Base-by-base conservation (phyloP, 2,797 vertebrate genomes). In the Halcyon badia region DNA sequence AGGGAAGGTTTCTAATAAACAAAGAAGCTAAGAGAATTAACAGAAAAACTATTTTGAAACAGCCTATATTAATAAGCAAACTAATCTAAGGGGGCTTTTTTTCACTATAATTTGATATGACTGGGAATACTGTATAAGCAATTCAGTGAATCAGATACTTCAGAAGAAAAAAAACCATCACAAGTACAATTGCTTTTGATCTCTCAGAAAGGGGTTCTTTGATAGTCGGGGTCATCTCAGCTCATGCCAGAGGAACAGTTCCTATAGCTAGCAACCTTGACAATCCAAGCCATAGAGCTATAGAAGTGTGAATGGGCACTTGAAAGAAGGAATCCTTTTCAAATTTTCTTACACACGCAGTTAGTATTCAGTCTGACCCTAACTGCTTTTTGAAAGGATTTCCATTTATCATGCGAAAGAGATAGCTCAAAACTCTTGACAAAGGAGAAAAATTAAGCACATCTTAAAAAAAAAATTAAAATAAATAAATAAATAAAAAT, bases 21-120 rank as follows among this genome's bases (percentile, higher is more conserved):
- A 72, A 42, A 70, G 14, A 57, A 54, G 7, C 11, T 42, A 48
- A 68, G 8, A 20, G 39, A 81, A 83, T 16, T 2, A 66, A 10
- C 15, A 77, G 17, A 51, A 85, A 52, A 39, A 15, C 7, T 49
- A 9, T 46, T 87, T 89, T 49, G 46, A 85, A 85, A 17, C 3
- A 46, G 4, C 5, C 4, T 69, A 14, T 48, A 44, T 18, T 48
- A 28, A 28, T 57, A 83, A 66, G 28, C n/a, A 80, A 75, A 66
- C 1, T 56, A 77, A 54, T 35, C 6, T 56, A n/a, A 64, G 28
- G 7, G 1, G 0, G 17, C 26, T 0, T 20, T 60, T 60, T 89
- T 42, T 35, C 15, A 28, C 9, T 61, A 4, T 49, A 24, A 69
- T 76, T 85, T 64, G 20, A 39, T 62, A 33, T 41, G 17, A 20